These are phyloP conservation scores for Trogon surrucura DNA, from an alignment of 2,113 vertebrate species.

Conservation along the genomic window DNA sequence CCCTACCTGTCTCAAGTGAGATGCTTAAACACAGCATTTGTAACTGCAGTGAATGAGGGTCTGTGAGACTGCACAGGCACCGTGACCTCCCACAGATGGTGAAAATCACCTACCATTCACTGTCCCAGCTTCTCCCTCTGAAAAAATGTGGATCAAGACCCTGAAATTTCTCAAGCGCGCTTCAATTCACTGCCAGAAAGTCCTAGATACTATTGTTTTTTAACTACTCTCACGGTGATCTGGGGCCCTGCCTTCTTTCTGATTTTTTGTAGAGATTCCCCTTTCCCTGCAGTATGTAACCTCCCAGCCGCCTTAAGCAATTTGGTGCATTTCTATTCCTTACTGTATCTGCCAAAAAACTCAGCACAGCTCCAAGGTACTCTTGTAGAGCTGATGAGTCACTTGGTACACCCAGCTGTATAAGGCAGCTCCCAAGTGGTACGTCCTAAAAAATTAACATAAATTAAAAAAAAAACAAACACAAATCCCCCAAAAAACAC, in stretches of 20 bases:
- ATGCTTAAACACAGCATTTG: not conserved
- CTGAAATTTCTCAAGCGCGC: not conserved
- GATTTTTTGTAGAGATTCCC: not conserved
- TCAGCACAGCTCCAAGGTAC: not conserved
- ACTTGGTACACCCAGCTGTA: not conserved
- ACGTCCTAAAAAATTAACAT: not conserved
- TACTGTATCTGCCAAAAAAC: not conserved
- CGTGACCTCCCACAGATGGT: rapidly evolving
- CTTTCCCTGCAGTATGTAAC: not conserved
- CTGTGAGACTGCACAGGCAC: not conserved
- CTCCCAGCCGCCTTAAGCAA: not conserved
- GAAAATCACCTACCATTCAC: not conserved
- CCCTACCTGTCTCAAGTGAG: not conserved
- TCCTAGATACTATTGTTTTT: not conserved
- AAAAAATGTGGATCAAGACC: rapidly evolving
- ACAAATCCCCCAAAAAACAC: not conserved
- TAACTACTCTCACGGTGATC: not conserved
- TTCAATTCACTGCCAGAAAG: not conserved
- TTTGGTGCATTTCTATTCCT: not conserved
- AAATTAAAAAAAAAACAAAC: not conserved
- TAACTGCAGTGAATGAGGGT: rapidly evolving
- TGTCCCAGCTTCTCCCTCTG: not conserved
- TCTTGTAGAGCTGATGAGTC: not conserved
- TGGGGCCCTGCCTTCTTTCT: not conserved
- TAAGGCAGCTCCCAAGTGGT: not conserved